Base-by-base conservation (phyloP, 1,140 invertebrate genomes). In the Alviniconcha marisindica region DNA sequence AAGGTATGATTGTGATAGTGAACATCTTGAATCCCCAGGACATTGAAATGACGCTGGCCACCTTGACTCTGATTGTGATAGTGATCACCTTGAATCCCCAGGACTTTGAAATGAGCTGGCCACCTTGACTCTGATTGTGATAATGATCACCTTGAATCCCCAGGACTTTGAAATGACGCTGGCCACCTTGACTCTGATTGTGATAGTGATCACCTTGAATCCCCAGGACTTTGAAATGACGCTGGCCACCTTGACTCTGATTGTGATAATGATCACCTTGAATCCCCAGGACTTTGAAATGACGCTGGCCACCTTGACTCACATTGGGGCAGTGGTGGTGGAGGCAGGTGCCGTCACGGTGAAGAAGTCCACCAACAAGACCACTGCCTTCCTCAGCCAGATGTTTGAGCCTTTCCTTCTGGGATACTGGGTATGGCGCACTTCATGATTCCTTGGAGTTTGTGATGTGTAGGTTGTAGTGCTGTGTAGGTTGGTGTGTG, bases 401-500 rank as follows among this genome's bases (percentile, higher is more conserved):
- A 93, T 93, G 92, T 92, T 93, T 91, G 91, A 93, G 84, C 92
- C 92, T n/a, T 93, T 93, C 80, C 84, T 93, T 7, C 71, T 92
- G 4, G 92, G 90, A 51, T 93, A 93, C 86, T 93, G 92, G 92
- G 92, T 93, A n/a, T n/a, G n/a, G n/a, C n/a, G n/a, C n/a, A n/a
- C n/a, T n/a, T n/a, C n/a, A n/a, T n/a, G n/a, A n/a, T n/a, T n/a
- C n/a, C n/a, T n/a, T n/a, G n/a, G n/a, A n/a, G n/a, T n/a, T n/a
- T n/a, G n/a, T n/a, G n/a, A n/a, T n/a, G n/a, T n/a, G n/a, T n/a
- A n/a, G n/a, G n/a, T n/a, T n/a, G n/a, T n/a, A n/a, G n/a, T n/a
- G n/a, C n/a, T n/a, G n/a, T n/a, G n/a, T n/a, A n/a, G n/a, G n/a
- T n/a, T n/a, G n/a, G n/a, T n/a, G n/a, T n/a, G n/a, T n/a, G n/a